Base-by-base conservation (phyloP, 2,888 invertebrate genomes). In the Synanthedon vespiformis region DNA sequence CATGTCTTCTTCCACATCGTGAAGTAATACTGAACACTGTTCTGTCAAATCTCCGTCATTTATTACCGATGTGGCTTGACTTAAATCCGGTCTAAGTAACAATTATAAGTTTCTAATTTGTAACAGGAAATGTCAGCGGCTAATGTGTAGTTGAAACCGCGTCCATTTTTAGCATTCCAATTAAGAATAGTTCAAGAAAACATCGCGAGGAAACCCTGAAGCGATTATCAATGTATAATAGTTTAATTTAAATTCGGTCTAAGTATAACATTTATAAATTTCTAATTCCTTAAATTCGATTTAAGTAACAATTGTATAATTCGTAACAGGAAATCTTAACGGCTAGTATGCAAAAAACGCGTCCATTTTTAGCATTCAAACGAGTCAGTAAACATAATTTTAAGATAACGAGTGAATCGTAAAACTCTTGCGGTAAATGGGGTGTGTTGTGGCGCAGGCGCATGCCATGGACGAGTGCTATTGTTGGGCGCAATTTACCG, bases 401-500 rank as follows among this genome's bases (percentile, higher is more conserved):
- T 71, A 72, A 78, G 76, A 77, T 83, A 83, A 83, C 77, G 74
- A 78, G 82, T 78, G 78, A 77, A 79, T 83, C 81, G 80, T 82
- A 84, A 82, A 81, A 77, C 72, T 70, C 68, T 72, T 72, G 76
- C 70, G 68, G 80, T 82, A 79, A 81, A 82, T 79, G 80, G 77
- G 76, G 64, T 67, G 68, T 70, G 73, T 68, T 68, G 69, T 65
- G 50, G 57, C 58, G 64, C 64, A 53, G 53, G 67, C 65, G 65
- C 68, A 61, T 52, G 61, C 64, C 58, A 66, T 68, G 61, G 70
- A 73, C 73, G 71, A 72, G 62, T 71, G 71, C 78, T 78, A 86
- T 87, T 87, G 86, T 87, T 78, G 82, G 61, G 64, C 59, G 80
- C 86, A 86, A 86, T 86, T 87, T 86, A 86, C 82, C 82, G 80